Base-by-base conservation (phyloP, 2,888 invertebrate species). In the Torymus auratus region DNA sequence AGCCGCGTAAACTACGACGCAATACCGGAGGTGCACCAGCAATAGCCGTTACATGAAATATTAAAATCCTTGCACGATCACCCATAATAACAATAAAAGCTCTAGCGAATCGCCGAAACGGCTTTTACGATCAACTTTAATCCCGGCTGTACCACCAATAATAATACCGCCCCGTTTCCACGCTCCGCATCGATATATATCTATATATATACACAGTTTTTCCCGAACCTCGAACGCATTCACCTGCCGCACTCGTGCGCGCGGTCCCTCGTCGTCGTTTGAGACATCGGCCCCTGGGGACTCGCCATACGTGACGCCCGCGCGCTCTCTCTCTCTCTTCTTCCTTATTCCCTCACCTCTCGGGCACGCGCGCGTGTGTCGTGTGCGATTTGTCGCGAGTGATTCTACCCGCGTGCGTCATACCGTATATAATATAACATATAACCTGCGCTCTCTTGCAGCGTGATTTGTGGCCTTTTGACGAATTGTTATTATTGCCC, bases 261-360 rank as follows among this genome's bases (percentile, higher is more conserved):
- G 15, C 23, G 84, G 85, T 88, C 89, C 88, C 89, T 84, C 85
- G 88, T 86, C 87, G 86, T 89, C 90, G 89, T 90, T 90, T 90
- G 90, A 90, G 89, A 87, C 90, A 90, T 90, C 86, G 90, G 88
- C 88, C 90, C 89, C 89, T 77, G 60, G 90, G 86, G 89, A 85
- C 83, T 15, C 55, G 67, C 60, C 84, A 83, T 87, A 89, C 90
- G 90, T 89, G 88, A 89, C 87, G 86, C 87, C 11, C 56, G 28
- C 55, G n/a, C 58, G 13, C 20, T 56, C 74, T 56, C 23, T 41
- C 50, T 53, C 58, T 3, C n/a, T 15, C 17, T 15, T 53, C 10
- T 20, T 50, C 50, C 64, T 83, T 86, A 86, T 84, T 86, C 86
- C 86, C 87, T 85, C 83, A 85, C 85, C 72, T 70, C 82, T 85